These are phyloP conservation scores for Dryocosmus kuriphilus DNA, from an alignment of 2,888 invertebrate genomes.

Conservation along the genomic window DNA sequence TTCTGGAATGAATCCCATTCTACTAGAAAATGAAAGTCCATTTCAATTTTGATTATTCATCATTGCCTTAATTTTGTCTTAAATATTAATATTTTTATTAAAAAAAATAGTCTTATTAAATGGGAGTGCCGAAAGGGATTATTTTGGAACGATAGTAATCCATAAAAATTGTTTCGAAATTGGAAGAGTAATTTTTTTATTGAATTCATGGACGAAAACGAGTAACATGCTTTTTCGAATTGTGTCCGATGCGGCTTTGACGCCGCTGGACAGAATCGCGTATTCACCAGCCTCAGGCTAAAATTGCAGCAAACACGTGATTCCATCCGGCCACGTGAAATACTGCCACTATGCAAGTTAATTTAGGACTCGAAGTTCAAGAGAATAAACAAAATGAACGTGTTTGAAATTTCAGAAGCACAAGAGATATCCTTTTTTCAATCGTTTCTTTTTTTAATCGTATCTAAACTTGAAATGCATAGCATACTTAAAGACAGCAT, in stretches of 20 bases:
- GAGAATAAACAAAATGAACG: conserved; percentile 26
- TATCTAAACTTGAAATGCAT: neutral
- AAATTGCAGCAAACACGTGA: conserved; percentile 40
- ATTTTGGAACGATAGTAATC: neutral
- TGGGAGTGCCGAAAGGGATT: neutral
- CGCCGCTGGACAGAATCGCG: conserved; percentile 7
- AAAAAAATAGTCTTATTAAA: too few relatives aligned
- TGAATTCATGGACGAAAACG: conserved; percentile 10
- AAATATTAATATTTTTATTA: too few relatives aligned
- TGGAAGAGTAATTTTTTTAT: conserved; percentile 7
- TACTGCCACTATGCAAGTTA: conserved; percentile 5
- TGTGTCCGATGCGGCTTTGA: conserved; percentile 6
- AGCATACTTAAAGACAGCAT: too few relatives aligned
- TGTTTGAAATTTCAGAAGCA: conserved; percentile 17
- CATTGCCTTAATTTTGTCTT: too few relatives aligned
- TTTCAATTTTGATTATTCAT: too few relatives aligned
- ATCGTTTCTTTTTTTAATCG: neutral
- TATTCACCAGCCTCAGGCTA: conserved; percentile 28
- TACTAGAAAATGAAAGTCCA: too few relatives aligned
- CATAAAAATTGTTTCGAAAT: neutral
- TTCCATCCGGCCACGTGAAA: conserved; percentile 19
- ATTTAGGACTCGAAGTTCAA: conserved; percentile 5
- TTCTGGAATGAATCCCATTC: too few relatives aligned
- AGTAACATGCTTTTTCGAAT: conserved; percentile 21
- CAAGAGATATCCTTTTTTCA: neutral